phyloP scores from a whole-genome alignment of 2,113 vertebrate species.

The Emberiza fucata region DNA sequence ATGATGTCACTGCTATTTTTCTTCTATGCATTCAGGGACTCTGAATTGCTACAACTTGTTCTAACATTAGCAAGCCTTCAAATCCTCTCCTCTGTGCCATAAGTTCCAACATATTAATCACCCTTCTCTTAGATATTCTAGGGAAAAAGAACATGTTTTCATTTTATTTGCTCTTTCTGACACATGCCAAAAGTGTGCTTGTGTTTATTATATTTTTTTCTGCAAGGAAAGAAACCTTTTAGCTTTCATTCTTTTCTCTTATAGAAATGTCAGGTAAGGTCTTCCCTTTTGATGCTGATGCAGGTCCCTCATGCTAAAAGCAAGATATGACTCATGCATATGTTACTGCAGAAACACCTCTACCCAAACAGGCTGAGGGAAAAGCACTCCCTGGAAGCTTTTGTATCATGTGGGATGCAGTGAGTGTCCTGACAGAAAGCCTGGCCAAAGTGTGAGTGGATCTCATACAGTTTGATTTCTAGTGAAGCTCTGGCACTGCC shows the following conservation, averaged over 20 bases:
- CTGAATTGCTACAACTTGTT: neutral
- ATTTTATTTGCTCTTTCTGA: neutral
- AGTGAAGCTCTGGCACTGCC: neutral
- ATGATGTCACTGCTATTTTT: neutral
- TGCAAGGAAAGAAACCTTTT: neutral
- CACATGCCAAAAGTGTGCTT: neutral
- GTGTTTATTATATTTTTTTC: neutral
- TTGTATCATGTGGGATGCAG: neutral
- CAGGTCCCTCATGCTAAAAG: neutral
- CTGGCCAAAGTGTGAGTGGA: too few relatives aligned
- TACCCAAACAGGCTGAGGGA: neutral
- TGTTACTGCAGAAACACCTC: neutral
- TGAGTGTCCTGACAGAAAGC: neutral
- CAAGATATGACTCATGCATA: neutral
- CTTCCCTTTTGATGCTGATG: neutral
- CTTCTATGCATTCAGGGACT: neutral
- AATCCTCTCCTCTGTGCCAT: neutral
- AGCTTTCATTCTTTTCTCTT: neutral
- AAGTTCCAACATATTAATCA: neutral
- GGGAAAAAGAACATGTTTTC: neutral
- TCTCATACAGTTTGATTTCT: fast-evolving
- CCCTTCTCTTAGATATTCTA: neutral
- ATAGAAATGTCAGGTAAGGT: neutral
- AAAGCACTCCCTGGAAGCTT: neutral
- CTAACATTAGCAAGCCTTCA: neutral